Evolutionary conservation across 2,797 vertebrate species (phyloP), one percentile per base, ranked within the genome.

Genomic region (Eurystomus glaucurus): DNA sequence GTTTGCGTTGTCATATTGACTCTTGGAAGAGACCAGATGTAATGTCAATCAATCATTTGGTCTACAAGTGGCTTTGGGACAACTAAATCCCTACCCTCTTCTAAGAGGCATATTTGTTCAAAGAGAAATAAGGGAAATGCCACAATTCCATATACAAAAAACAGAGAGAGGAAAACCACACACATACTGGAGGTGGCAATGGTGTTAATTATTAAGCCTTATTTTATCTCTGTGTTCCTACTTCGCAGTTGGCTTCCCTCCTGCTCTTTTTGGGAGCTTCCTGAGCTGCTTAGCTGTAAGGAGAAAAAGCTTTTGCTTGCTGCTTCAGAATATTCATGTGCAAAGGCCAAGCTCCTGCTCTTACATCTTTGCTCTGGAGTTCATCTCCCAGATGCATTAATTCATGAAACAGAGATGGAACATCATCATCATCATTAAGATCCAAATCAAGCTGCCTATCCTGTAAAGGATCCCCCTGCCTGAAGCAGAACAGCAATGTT

Each of bases 401-500:
- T 91, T 85, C 5, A 51, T 8, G 3, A 61, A 87, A 86, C 50
- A 87, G 61, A 96, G 35, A 10, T 91, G 72, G 65, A 96, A 62
- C 21, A 11, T 76, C 68, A 13, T 72, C 57, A 77, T 72, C 57
- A 77, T 81, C 80, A 26, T 96, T 97, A 94, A 80, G 93, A 74
- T 96, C 71, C 91, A 93, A 97, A 94, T 76, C 96, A 91, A 79
- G n/a, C 64, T 94, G 66, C 74, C 91, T 93, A 1, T 88, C 92
- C 95, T 95, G 80, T 96, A 95, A 98, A 97, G 94, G 78, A 95
- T 96, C 31, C 61, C 65, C 48, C 37, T 94, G 75, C 89, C 95
- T 96, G 84, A 97, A 97, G 94, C 84, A 77, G 96, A 97, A 96
- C 61, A 94, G 95, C 96, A 52, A 35, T 51, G 37, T 96, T 97